Evolutionary conservation across 2,113 vertebrate genomes (phyloP).

Genomic region (Rhombomys opimus): DNA sequence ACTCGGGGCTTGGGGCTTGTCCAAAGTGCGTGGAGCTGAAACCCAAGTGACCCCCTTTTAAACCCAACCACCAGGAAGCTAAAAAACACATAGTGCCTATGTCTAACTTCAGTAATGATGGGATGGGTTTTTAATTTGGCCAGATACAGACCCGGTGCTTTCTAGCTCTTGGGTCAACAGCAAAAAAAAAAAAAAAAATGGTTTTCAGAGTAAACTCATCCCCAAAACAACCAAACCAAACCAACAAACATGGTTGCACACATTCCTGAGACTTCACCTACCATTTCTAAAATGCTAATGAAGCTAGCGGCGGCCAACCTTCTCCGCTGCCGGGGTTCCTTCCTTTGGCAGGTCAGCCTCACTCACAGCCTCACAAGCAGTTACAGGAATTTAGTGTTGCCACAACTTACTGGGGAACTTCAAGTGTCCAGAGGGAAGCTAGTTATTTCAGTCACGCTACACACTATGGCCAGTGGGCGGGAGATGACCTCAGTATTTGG

Average conservation of each 20-base stretch:
- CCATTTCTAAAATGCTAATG: not conserved
- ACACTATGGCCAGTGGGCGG: constrained; percentile 25
- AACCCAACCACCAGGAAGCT: not conserved
- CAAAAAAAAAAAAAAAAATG: not conserved
- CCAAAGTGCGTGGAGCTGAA: not conserved
- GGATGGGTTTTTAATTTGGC: not conserved
- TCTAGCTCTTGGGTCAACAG: not conserved
- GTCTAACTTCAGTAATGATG: not conserved
- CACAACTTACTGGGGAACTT: constrained; percentile 52
- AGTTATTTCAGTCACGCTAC: not conserved
- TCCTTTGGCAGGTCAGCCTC: not conserved
- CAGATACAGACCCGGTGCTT: not conserved
- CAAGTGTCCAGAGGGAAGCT: not conserved
- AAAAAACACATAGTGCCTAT: not conserved
- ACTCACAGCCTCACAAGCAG: not conserved
- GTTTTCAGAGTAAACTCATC: not conserved
- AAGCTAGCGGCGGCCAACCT: too few relatives aligned
- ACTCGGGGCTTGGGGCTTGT: not conserved
- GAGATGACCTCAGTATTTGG: constrained; percentile 62
- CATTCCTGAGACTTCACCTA: not conserved
- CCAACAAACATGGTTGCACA: not conserved
- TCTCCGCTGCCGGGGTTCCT: not conserved
- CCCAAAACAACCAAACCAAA: constrained; percentile 12
- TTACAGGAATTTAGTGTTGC: not conserved
- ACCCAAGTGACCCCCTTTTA: not conserved